Evolutionary conservation across 2,888 invertebrate genomes (phyloP).

Genomic region (Nasonia oneida): DNA sequence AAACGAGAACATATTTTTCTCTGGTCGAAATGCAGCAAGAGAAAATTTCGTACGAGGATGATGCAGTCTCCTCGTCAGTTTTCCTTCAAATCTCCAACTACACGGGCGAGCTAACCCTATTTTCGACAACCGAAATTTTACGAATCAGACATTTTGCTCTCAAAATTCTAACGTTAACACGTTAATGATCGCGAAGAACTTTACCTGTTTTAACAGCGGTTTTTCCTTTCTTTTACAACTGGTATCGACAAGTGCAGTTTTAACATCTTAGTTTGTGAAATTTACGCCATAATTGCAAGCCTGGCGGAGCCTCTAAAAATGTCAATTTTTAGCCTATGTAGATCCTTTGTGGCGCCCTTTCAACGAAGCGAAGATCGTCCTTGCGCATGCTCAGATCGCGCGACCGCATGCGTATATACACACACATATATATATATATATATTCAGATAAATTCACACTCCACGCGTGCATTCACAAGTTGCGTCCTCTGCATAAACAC

Average conservation of each 20-base stretch:
- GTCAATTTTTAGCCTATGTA: slow-evolving; percentile 47
- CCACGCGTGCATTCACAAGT: no score
- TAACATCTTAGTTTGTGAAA: slow-evolving; percentile 40
- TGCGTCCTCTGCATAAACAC: neutral
- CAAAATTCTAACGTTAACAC: neutral
- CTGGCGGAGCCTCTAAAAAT: slow-evolving; percentile 25
- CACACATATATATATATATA: no score
- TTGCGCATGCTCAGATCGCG: neutral
- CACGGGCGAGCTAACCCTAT: slow-evolving; percentile 52
- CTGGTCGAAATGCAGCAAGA: slow-evolving; percentile 6
- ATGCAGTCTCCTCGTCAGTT: neutral
- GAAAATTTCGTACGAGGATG: neutral
- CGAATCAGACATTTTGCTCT: slow-evolving; percentile 3
- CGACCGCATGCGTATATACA: no score
- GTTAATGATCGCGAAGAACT: neutral
- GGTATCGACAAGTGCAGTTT: slow-evolving; percentile 15
- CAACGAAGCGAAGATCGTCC: neutral
- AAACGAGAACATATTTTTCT: slow-evolving; percentile 58
- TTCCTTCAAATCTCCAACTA: neutral
- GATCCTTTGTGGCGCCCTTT: slow-evolving; percentile 11
- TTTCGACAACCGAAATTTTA: slow-evolving; percentile 30
- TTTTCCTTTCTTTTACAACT: slow-evolving; percentile 27
- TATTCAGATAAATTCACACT: neutral
- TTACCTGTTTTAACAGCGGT: slow-evolving; percentile 39
- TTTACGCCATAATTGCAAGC: slow-evolving; percentile 45